These are phyloP conservation scores for Caenorhabditis virilis DNA, from an alignment of 2,888 invertebrate genomes.

Conservation along the genomic window DNA sequence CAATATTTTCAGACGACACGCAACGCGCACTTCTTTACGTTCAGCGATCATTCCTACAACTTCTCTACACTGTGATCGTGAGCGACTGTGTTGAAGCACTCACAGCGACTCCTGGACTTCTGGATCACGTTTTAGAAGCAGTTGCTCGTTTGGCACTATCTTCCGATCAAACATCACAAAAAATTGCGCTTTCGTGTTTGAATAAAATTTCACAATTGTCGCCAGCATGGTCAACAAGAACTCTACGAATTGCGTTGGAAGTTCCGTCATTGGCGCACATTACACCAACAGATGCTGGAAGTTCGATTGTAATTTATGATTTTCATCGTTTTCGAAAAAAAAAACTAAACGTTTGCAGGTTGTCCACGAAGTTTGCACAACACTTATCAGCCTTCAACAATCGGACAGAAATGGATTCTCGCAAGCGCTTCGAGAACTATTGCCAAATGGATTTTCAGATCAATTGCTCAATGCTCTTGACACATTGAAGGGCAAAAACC, in stretches of 20 bases:
- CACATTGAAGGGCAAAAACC: slow-evolving; percentile 35
- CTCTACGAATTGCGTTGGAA: slow-evolving; percentile 41
- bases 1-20: slow-evolving; percentile 29
- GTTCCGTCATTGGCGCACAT: slow-evolving; percentile 47
- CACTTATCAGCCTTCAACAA: slow-evolving; percentile 30
- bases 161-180: slow-evolving; percentile 45
- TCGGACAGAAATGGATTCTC: slow-evolving; percentile 32
- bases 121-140: slow-evolving; percentile 44
- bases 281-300: slow-evolving; percentile 49
- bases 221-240: slow-evolving; percentile 35
- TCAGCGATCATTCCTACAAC: slow-evolving; percentile 46
- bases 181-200: slow-evolving; percentile 40
- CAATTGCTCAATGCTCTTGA: slow-evolving; percentile 30
- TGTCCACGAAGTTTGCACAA: slow-evolving; percentile 47
- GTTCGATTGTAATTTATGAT: slow-evolving; percentile 21
- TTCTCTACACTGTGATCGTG: slow-evolving; percentile 34
- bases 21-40: slow-evolving; percentile 45
- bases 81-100: slow-evolving; percentile 37
- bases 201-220: slow-evolving; percentile 26
- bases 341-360: slow-evolving; percentile 16
- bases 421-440: slow-evolving; percentile 27
- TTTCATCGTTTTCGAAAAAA: neutral
- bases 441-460: slow-evolving; percentile 40
- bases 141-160: slow-evolving; percentile 38
- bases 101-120: slow-evolving; percentile 14